A percentile compares a stretch with the other conserved stretches of the same genome.
Conservation (phyloP, 2,113 vertebrate genomes). For the Myotis lucifugus region DNA sequence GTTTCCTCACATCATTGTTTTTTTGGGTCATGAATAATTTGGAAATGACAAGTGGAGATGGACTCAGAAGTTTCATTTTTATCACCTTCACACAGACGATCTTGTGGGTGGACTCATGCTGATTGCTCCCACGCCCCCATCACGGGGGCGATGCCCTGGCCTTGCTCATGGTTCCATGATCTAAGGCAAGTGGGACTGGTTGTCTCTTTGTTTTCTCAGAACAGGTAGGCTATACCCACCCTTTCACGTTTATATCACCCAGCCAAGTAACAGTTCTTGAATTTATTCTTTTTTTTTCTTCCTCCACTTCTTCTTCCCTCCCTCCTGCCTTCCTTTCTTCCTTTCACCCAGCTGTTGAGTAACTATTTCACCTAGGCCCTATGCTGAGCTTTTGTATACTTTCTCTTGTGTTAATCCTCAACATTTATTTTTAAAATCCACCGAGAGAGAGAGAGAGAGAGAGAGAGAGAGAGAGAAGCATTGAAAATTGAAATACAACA, state of each 20-base stretch:
- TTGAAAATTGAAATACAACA: not conserved
- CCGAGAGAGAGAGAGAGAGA: not conserved
- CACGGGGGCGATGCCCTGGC: not conserved
- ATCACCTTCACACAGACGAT: not conserved
- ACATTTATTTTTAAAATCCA: not conserved
- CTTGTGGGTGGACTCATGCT: not conserved
- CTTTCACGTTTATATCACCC: not conserved
- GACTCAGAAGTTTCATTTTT: not conserved
- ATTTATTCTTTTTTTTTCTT: not conserved
- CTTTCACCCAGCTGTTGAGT: not conserved
- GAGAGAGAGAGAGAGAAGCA: not conserved
- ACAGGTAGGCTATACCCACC: not conserved
- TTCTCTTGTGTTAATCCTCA: not conserved
- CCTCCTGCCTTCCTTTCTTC: not conserved
- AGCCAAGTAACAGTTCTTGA: not conserved
- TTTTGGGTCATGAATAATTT: not conserved
- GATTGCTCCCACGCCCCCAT: not conserved
- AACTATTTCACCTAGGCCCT: not conserved
- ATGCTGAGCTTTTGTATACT: not conserved
- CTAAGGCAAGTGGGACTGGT: not conserved
- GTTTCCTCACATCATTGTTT: not conserved
- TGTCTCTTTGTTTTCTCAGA: not conserved
- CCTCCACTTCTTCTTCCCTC: fast-evolving
- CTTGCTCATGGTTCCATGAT: not conserved
- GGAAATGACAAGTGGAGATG: not conserved